phyloP scores from a whole-genome alignment of 2,797 vertebrate species.

The Platyrinchus mystaceus region DNA sequence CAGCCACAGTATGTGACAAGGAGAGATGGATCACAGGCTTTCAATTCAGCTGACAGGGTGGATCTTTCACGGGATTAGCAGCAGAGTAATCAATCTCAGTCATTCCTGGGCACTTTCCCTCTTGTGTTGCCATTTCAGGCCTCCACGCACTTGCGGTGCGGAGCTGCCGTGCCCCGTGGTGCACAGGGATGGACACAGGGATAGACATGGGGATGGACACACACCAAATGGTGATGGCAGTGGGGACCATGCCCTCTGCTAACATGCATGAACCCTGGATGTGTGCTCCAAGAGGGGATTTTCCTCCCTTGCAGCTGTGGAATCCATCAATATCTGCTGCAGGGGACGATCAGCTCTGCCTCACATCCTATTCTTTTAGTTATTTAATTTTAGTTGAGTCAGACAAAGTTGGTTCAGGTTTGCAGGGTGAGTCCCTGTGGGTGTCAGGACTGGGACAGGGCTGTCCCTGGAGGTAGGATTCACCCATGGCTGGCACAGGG shows the following conservation, averaged over 20 bases:
- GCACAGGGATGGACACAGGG: rapidly evolving
- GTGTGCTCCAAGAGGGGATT: rapidly evolving
- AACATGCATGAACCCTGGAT: background rate
- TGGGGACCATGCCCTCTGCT: background rate
- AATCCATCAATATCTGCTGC: background rate
- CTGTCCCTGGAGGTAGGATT: background rate
- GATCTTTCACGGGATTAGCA: background rate
- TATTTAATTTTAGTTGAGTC: background rate
- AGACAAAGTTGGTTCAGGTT: background rate
- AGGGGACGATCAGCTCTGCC: background rate
- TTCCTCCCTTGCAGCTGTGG: background rate
- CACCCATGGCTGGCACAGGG: rapidly evolving
- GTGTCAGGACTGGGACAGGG: background rate
- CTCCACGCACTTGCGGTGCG: rapidly evolving
- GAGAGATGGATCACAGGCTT: rapidly evolving
- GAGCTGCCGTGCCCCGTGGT: rapidly evolving
- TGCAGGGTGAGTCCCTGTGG: rapidly evolving
- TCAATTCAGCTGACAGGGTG: background rate
- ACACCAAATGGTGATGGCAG: rapidly evolving
- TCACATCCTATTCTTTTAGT: background rate
- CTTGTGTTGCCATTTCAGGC: rapidly evolving
- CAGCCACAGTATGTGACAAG: background rate
- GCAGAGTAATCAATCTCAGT: background rate
- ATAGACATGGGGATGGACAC: rapidly evolving
- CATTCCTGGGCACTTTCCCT: background rate